phyloP scores from a whole-genome alignment of 2,113 vertebrate species.

The Marmota monax region DNA sequence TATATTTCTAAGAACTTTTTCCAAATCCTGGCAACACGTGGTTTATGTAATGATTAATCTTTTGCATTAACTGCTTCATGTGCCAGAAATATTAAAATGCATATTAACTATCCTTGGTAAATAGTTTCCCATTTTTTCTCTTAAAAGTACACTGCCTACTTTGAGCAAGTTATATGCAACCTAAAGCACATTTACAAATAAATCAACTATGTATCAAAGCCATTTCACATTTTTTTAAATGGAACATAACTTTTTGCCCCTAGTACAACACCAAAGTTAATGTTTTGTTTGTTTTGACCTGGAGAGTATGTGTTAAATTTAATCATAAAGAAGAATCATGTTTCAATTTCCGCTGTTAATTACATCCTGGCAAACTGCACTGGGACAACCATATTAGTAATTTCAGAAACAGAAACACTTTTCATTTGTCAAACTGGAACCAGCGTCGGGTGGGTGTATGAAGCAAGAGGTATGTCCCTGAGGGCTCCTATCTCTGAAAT shows the following conservation, averaged over 20 bases:
- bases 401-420: background rate
- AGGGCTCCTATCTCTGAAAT: background rate
- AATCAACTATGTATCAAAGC: background rate
- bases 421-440: slow-evolving; percentile 20
- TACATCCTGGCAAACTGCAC: background rate
- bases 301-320: slow-evolving; percentile 18
- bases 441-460: background rate
- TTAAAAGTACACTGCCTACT: background rate
- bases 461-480: too few species aligned
- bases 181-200: background rate
- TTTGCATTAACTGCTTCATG: slow-evolving; percentile 68
- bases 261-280: slow-evolving; percentile 7
- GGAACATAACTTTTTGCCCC: background rate
- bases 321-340: slow-evolving; percentile 39
- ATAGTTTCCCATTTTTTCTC: background rate
- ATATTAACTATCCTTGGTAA: background rate
- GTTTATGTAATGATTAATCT: slow-evolving; percentile 74
- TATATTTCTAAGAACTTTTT: slow-evolving; percentile 78
- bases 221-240: background rate
- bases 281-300: background rate
- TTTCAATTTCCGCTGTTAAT: slow-evolving; percentile 48
- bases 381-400: background rate
- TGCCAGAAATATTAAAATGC: background rate
- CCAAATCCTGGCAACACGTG: slow-evolving; percentile 71
- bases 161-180: slow-evolving; percentile 35